These are phyloP conservation scores for Oryzias melastigma DNA, from an alignment of 2,113 vertebrate species.

Conservation along the genomic window DNA sequence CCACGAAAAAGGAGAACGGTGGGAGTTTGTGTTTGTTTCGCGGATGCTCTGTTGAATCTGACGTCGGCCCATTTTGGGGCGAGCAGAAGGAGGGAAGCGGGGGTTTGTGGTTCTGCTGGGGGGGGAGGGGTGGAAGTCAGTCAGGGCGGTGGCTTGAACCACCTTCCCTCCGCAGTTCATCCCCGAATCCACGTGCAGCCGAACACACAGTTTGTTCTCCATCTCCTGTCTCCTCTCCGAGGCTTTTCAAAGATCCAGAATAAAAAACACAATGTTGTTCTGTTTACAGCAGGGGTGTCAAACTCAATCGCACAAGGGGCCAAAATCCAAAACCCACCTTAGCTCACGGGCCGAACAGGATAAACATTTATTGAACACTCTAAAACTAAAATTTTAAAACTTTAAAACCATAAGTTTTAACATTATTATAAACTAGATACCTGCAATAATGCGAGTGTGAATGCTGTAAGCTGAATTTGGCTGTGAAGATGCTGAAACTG, in stretches of 20 bases:
- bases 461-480: no score
- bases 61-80: constrained; percentile 47
- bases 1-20: constrained; percentile 63
- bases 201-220: constrained; percentile 10
- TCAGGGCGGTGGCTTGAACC: constrained; percentile 71
- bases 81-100: constrained; percentile 18
- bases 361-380: no score
- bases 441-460: no score
- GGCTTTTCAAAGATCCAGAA: constrained; percentile 34
- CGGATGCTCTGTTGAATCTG: constrained; percentile 69
- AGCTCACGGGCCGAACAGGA: no score
- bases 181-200: constrained; percentile 43
- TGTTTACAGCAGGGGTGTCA: constrained; percentile 39
- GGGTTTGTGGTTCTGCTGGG: constrained; percentile 58
- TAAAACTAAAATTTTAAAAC: no score
- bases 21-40: constrained; percentile 74
- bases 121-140: constrained; percentile 69
- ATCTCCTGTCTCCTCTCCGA: constrained; percentile 1
- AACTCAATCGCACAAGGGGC: no score
- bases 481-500: no score
- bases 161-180: constrained; percentile 66
- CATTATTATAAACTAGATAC: no score
- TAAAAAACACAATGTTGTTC: constrained; percentile 70
- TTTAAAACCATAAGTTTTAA: no score
- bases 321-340: no score